Evolutionary conservation across 2,113 vertebrate genomes (phyloP).

Genomic region (Pholis gunnellus): DNA sequence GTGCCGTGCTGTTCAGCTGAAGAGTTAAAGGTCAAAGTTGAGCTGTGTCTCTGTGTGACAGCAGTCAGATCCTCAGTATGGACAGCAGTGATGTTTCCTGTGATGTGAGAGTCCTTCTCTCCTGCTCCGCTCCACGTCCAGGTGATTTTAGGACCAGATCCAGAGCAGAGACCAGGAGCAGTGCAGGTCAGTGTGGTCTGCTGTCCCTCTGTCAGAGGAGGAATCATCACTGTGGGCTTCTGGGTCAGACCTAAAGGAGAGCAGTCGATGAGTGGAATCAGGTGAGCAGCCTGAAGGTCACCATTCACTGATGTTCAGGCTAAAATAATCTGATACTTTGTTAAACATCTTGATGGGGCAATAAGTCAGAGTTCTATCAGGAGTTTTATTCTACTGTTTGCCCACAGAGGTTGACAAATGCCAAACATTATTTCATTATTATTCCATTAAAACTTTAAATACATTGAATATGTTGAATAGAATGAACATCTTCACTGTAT

Average conservation of each 20-base stretch:
- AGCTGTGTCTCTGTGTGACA: constrained; percentile 21
- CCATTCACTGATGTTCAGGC: neutral
- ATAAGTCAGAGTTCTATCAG: neutral
- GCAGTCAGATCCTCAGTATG: constrained; percentile 54
- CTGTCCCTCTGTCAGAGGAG: constrained; percentile 42
- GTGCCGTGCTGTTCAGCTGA: constrained; percentile 52
- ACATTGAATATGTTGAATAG: neutral
- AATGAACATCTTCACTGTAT: neutral
- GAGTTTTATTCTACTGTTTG: neutral
- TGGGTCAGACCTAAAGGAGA: constrained; percentile 44
- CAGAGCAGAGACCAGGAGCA: constrained; percentile 66
- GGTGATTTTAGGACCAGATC: constrained; percentile 46
- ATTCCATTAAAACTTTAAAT: neutral
- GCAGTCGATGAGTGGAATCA: neutral
- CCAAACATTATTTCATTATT: neutral
- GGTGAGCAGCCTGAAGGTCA: neutral
- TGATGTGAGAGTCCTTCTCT: neutral
- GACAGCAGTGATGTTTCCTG: constrained; percentile 23
- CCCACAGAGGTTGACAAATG: neutral
- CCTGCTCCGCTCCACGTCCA: constrained; percentile 50
- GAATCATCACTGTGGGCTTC: constrained; percentile 44
- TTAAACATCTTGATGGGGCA: neutral
- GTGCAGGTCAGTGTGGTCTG: constrained; percentile 61
- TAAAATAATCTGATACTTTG: neutral
- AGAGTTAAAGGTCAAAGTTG: constrained; percentile 52